Conservation (phyloP, 2,113 vertebrate species). For the Indri indri region DNA sequence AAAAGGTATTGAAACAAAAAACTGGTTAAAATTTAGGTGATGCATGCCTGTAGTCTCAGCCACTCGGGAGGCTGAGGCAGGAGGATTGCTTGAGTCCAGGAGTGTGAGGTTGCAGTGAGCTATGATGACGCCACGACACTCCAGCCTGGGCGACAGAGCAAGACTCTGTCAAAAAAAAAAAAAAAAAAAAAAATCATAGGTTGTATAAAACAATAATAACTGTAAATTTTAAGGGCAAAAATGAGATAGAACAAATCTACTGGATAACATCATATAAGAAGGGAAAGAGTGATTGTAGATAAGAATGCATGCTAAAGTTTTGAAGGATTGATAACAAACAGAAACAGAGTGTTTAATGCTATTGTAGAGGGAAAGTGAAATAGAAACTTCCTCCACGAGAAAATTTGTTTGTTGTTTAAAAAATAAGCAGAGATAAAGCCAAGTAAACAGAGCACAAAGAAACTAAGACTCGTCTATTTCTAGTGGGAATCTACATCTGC, state of each 20-base stretch:
- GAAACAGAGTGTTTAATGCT: not conserved
- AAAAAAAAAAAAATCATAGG: not conserved
- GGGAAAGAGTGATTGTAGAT: not conserved
- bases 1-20: not conserved
- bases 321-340: not conserved
- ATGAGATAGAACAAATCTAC: not conserved
- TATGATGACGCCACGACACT: too few species aligned
- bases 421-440: not conserved
- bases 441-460: not conserved
- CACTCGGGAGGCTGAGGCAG: too few species aligned
- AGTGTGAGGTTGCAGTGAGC: too few species aligned
- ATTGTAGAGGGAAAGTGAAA: not conserved
- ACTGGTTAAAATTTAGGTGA: not conserved
- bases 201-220: not conserved
- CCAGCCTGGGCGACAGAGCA: too few species aligned
- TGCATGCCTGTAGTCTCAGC: too few species aligned
- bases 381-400: not conserved
- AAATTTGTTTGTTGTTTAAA: not conserved
- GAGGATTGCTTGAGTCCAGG: too few species aligned
- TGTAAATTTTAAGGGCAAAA: not conserved
- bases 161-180: too few species aligned
- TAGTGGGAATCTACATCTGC: not conserved
- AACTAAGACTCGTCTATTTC: not conserved
- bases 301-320: not conserved
- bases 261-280: not conserved